Evolutionary conservation across 2,888 invertebrate species (phyloP).

Genomic region (Parelbella ahira): DNA sequence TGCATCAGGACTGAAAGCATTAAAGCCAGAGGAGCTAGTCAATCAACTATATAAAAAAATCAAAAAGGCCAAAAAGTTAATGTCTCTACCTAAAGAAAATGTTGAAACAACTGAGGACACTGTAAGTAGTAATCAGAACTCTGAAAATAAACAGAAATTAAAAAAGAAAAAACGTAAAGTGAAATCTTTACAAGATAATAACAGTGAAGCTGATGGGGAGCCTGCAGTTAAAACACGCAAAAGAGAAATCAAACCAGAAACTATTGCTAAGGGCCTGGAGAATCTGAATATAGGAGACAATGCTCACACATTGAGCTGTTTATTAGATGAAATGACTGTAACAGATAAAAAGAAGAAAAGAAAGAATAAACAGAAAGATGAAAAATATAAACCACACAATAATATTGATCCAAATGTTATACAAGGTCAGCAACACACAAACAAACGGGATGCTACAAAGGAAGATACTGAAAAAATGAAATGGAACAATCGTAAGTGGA

Average conservation of each 20-base stretch:
- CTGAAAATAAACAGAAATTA: constrained; percentile 17
- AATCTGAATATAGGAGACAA: constrained; percentile 65
- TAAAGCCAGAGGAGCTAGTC: background rate
- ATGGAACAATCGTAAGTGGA: constrained; percentile 66
- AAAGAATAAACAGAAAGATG: constrained; percentile 39
- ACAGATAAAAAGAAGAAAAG: constrained; percentile 56
- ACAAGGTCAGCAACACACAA: no score
- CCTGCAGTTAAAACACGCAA: constrained; percentile 46
- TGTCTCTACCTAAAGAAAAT: background rate
- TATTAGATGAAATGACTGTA: constrained; percentile 67
- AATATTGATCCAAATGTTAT: no score
- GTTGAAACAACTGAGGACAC: constrained; percentile 2
- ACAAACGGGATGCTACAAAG: no score
- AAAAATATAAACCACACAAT: no score
- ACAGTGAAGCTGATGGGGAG: constrained; percentile 38
- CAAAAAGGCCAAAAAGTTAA: constrained; percentile 5
- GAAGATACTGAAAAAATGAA: constrained; percentile 52
- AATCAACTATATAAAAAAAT: constrained; percentile 1
- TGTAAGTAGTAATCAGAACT: background rate
- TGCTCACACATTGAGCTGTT: constrained; percentile 54
- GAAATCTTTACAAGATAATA: constrained; percentile 28
- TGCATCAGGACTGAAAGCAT: background rate
- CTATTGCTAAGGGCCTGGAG: constrained; percentile 53
- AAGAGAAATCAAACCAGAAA: constrained; percentile 46
- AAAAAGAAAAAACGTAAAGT: constrained; percentile 50